These are phyloP conservation scores for Gymnobelideus leadbeateri DNA, from an alignment of 2,113 vertebrate species.

Conservation along the genomic window DNA sequence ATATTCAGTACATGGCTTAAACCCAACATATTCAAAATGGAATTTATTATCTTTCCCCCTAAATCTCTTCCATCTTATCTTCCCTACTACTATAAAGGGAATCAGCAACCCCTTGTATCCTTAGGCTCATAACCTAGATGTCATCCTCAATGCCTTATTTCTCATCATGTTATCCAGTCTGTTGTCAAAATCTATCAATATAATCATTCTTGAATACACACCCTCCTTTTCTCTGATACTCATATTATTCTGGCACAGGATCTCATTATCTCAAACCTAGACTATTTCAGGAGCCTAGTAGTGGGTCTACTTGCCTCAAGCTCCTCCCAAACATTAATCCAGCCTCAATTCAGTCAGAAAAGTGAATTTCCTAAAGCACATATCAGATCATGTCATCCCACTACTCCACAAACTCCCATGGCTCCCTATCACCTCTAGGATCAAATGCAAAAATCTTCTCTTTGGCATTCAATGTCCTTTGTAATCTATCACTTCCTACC, in stretches of 20 bases:
- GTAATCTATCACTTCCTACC: too few relatives aligned
- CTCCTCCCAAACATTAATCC: background rate
- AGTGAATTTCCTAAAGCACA: too few relatives aligned
- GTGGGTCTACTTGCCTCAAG: background rate
- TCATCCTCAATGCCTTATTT: background rate
- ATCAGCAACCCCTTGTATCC: background rate
- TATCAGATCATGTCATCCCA: too few relatives aligned
- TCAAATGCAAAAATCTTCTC: too few relatives aligned
- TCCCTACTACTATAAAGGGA: background rate
- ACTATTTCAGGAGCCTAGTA: background rate
- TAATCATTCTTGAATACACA: background rate
- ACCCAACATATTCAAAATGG: background rate
- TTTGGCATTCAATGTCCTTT: too few relatives aligned
- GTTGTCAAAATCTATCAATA: background rate
- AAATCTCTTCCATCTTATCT: background rate
- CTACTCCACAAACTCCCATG: too few relatives aligned
- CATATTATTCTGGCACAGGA: background rate
- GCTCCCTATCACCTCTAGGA: too few relatives aligned
- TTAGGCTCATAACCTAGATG: background rate
- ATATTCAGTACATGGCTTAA: background rate
- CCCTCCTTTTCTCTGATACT: background rate
- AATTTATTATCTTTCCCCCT: background rate
- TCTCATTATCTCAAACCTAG: background rate
- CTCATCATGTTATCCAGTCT: background rate
- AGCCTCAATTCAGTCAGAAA: too few relatives aligned